A percentile compares a stretch with the other conserved stretches of the same genome.
phyloP scores from a whole-genome alignment of 2,113 vertebrate genomes.

The Sula dactylatra region DNA sequence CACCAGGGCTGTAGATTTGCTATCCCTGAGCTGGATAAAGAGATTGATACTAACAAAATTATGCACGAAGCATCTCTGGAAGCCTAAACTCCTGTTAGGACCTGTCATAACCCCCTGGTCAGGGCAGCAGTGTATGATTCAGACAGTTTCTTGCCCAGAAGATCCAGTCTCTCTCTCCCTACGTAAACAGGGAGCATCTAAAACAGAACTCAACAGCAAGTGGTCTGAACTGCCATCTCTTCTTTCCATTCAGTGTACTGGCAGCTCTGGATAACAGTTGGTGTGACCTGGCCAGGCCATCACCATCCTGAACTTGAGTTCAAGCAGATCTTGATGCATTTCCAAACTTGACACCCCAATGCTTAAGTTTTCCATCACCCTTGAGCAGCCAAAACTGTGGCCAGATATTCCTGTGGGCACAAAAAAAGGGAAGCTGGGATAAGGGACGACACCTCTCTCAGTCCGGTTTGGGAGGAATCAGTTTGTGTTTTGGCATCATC shows the following conservation, averaged over 20 bases:
- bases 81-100: background rate
- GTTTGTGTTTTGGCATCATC: background rate
- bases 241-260: background rate
- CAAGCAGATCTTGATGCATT: background rate
- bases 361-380: background rate
- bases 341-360: background rate
- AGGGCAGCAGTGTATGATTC: background rate
- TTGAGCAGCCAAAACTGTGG: background rate
- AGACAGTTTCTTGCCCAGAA: background rate
- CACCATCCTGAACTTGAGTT: background rate
- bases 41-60: background rate
- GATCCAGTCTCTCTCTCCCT: background rate
- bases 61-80: background rate
- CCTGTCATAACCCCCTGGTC: background rate
- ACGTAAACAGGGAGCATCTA: background rate
- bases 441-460: background rate
- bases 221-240: background rate
- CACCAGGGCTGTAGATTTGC: background rate
- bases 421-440: background rate
- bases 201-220: background rate
- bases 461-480: background rate
- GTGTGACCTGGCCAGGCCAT: background rate
- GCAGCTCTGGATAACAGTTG: background rate
- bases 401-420: background rate
- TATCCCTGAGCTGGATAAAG: background rate